Evolutionary conservation across 2,797 vertebrate genomes (phyloP), one percentile per base, ranked within the genome.

Genomic region (Aplochiton taeniatus): DNA sequence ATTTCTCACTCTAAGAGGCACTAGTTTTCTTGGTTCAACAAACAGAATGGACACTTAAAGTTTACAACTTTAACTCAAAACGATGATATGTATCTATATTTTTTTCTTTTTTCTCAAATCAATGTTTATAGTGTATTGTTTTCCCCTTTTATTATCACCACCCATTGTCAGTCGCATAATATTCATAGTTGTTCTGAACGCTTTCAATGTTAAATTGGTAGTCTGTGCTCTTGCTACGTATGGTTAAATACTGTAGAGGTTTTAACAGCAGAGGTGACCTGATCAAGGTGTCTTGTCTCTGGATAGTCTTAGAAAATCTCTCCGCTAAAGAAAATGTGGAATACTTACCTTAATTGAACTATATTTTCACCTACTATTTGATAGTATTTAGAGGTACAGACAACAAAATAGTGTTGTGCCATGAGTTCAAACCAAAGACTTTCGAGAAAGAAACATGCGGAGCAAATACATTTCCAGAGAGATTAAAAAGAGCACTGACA

Each of bases 391-490:
- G 47, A 49, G 71, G 79, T 77, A 76, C 77, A 87, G 72, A 80
- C 62, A 65, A 51, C 63, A 75, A 31, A 51, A 75, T 77, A 77
- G 58, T 43, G 70, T 67, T 82, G 85, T 88, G 83, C 88, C 89
- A 88, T 83, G 67, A 81, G 62, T 81, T 83, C 70, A 85, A 85
- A 85, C 89, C 89, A 90, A 90, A 91, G 90, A 90, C 59, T 46
- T 66, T 42, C 68, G 70, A 68, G 62, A 59, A 77, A 65, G 69
- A 66, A 77, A 71, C 81, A 74, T 65, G 57, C 68, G 58, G 46
- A 58, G 63, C 73, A 72, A 55, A 47, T 47, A 7, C 46, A 8
- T 8, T 8, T 61, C 59, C 14, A 50, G 10, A 61, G 44, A 19
- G 12, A 31, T 7, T 20, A 20, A 18, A 55, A 11, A 11, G 18